Conservation (phyloP, 2,113 vertebrate species). For the Platysternon megacephalum region DNA sequence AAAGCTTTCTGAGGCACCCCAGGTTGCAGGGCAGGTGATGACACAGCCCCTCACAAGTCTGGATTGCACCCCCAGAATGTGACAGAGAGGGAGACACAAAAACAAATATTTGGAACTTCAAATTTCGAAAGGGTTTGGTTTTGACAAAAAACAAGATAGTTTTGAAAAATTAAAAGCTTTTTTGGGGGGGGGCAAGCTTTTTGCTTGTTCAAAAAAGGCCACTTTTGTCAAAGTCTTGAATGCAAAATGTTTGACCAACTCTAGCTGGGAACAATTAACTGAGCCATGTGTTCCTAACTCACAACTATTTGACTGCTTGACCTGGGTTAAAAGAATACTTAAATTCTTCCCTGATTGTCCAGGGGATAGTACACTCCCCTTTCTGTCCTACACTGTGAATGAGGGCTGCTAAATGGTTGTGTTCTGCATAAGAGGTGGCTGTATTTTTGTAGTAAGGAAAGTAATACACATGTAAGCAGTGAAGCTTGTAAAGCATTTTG, state of each 20-base stretch:
- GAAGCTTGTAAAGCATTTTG: not conserved
- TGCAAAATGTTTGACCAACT: not conserved
- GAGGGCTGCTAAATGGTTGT: not conserved
- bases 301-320: too few relatives aligned
- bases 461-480: not conserved
- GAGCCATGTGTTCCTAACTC: too few relatives aligned
- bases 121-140: too few relatives aligned
- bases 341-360: not conserved
- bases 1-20: not conserved
- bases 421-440: not conserved
- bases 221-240: not conserved
- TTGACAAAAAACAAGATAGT: too few relatives aligned
- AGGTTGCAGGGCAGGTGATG: not conserved
- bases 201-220: not conserved
- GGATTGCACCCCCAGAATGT: not conserved
- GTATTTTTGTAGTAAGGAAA: not conserved
- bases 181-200: not conserved
- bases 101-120: too few relatives aligned
- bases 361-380: not conserved
- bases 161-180: too few relatives aligned
- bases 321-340: too few relatives aligned
- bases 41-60: not conserved
- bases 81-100: too few relatives aligned
- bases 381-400: not conserved
- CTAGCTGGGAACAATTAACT: not conserved